Base-by-base conservation (phyloP, 2,113 vertebrate species). In the Ochotona curzoniae region DNA sequence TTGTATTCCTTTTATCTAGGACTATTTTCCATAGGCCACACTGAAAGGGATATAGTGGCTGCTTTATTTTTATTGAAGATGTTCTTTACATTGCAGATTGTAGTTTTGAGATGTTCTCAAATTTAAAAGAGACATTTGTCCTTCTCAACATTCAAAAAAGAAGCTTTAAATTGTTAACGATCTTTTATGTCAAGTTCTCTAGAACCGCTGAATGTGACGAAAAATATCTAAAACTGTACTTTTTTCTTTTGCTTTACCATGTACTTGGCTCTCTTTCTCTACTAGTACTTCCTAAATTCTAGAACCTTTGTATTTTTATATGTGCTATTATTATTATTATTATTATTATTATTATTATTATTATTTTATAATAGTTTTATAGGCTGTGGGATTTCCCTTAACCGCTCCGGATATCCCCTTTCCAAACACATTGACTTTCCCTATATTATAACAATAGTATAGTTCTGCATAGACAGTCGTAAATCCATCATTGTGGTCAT, bases 51-150 rank as follows among this genome's bases (percentile, higher is more conserved):
- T 82, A 21, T 75, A 95, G 64, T 89, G 89, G 83, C 82, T 84
- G 44, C 32, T 94, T 90, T 94, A 71, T 89, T 97, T 96, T 94
- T 95, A 93, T 87, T 92, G 70, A 64, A 83, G 54, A 86, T 47
- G 90, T 95, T 57, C 90, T 93, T 93, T 90, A 93, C 73, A 87
- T 70, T 93, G 11, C 35, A 94, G 74, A 47, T 32, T 89, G 87
- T 87, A 83, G 81, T 96, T 95, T 80, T 95, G 74, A 95, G 64
- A 89, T 66, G 92, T 80, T 75, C 84, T 94, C 79, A 91, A 91
- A 60, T 89, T 25, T 89, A 35, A 60, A 25, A 79, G 71, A 94
- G 44, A 93, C 86, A 91, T 32, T 93, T 92, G 70, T 71, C 63
- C 38, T 94, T 96, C 89, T 94, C 78, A 89, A 91, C 92, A 93